These are phyloP conservation scores for Stylophora pistillata DNA, from an alignment of 64 coral and sea anemone genomes.

Conservation along the genomic window DNA sequence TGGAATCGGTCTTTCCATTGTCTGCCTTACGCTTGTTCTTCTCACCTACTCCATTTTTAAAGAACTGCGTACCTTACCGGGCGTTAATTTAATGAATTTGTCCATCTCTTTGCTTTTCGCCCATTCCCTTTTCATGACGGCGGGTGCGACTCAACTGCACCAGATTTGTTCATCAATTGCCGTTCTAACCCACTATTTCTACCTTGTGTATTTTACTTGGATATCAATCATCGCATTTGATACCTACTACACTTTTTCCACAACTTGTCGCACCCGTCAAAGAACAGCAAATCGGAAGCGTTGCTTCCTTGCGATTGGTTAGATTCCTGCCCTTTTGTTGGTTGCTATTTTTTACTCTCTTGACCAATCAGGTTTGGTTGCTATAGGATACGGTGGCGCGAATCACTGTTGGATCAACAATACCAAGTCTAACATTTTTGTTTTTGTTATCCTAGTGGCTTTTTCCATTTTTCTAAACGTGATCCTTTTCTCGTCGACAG, in stretches of 20 bases:
- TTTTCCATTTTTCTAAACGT: not conserved
- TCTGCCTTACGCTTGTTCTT: no score
- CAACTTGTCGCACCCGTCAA: not conserved
- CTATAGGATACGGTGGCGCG: constrained; percentile 10
- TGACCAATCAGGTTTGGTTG: not conserved
- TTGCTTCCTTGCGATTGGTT: constrained; percentile 16
- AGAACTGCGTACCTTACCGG: no score
- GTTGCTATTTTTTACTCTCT: constrained; percentile 9
- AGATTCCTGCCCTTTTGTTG: not conserved
- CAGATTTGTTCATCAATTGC: constrained; percentile 16
- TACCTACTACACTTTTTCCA: constrained; percentile 39
- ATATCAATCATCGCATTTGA: constrained; percentile 50
- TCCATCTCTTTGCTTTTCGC: constrained; percentile 2
- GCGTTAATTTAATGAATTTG: constrained; percentile 6
- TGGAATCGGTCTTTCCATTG: no score
- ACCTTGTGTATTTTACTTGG: constrained; percentile 46
- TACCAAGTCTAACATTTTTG: not conserved
- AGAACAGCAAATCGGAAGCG: not conserved
- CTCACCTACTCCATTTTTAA: no score
- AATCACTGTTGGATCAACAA: constrained; percentile 11
- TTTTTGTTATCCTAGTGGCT: constrained; percentile 2
- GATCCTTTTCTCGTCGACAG: not conserved
- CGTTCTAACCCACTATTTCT: constrained; percentile 28
- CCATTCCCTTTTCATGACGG: constrained; percentile 21
- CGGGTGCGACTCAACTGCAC: not conserved